These are phyloP conservation scores for Ips nitidus DNA, from an alignment of 1,140 invertebrate genomes.

Conservation along the genomic window DNA sequence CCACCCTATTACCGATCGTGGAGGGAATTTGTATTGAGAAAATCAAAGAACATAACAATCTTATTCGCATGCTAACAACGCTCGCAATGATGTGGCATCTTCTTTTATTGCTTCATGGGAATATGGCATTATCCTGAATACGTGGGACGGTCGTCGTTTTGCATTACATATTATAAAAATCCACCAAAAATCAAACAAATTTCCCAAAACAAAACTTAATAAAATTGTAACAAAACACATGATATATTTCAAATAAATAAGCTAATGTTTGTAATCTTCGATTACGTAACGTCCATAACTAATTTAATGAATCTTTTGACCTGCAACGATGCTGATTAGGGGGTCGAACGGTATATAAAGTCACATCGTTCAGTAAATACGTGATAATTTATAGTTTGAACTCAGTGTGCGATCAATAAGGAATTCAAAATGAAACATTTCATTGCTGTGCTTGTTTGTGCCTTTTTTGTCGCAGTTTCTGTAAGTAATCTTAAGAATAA, in stretches of 20 bases:
- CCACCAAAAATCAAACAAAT: too few relatives aligned
- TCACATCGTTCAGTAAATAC: too few relatives aligned
- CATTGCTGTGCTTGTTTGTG: conserved; percentile 18
- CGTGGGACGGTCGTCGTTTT: conserved; percentile 39
- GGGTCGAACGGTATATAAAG: too few relatives aligned
- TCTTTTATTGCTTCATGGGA: conserved; percentile 52
- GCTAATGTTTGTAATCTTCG: too few relatives aligned
- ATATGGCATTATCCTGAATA: conserved; percentile 50
- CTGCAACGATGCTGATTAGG: too few relatives aligned
- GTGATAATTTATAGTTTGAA: too few relatives aligned
- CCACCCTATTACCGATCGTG: neutral
- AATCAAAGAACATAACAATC: conserved; percentile 49
- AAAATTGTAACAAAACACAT: too few relatives aligned
- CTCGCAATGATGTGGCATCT: conserved; percentile 49
- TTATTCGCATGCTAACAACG: conserved; percentile 48
- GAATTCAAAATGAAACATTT: conserved; percentile 25
- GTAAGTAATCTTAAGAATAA: conserved; percentile 9
- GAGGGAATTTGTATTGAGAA: conserved; percentile 39
- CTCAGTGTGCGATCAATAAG: too few relatives aligned
- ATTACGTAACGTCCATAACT: too few relatives aligned
- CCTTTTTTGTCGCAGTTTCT: conserved; percentile 7
- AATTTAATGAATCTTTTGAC: too few relatives aligned
- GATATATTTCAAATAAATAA: too few relatives aligned
- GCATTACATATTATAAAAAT: conserved; percentile 8
- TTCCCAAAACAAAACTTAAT: too few relatives aligned